These are phyloP conservation scores for Rhagologus leucostigma DNA, from an alignment of 2,113 vertebrate species.

Conservation along the genomic window DNA sequence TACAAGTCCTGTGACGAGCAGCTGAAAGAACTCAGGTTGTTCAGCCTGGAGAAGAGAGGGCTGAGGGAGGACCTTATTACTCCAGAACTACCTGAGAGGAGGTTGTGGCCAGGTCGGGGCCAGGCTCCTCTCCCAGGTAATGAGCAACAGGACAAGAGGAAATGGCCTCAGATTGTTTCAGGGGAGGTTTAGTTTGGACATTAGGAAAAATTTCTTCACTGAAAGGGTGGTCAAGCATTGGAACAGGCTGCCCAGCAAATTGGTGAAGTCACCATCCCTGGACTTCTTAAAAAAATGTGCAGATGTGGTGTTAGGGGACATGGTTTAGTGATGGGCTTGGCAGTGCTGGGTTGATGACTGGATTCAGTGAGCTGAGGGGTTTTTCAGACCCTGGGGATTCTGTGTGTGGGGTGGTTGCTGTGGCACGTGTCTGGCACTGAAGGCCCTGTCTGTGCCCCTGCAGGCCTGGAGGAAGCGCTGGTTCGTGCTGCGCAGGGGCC, in stretches of 20 bases:
- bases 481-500: constrained; percentile 93
- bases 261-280: neutral
- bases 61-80: neutral
- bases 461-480: constrained; percentile 97
- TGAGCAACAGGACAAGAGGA: neutral
- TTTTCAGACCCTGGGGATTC: rapidly evolving
- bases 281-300: neutral
- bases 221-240: neutral
- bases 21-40: neutral
- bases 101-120: neutral
- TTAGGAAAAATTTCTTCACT: neutral
- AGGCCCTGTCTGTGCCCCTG: neutral
- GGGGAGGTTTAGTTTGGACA: neutral
- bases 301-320: neutral
- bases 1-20: neutral
- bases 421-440: neutral
- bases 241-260: neutral
- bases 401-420: neutral
- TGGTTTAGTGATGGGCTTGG: neutral
- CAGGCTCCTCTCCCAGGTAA: neutral
- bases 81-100: neutral
- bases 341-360: neutral
- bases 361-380: neutral
- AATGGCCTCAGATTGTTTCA: neutral
- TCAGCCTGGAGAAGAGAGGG: neutral